A percentile compares a stretch with the other conserved stretches of the same genome.
phyloP scores from a whole-genome alignment of 2,113 vertebrate species.

The Pseudopodoces humilis region DNA sequence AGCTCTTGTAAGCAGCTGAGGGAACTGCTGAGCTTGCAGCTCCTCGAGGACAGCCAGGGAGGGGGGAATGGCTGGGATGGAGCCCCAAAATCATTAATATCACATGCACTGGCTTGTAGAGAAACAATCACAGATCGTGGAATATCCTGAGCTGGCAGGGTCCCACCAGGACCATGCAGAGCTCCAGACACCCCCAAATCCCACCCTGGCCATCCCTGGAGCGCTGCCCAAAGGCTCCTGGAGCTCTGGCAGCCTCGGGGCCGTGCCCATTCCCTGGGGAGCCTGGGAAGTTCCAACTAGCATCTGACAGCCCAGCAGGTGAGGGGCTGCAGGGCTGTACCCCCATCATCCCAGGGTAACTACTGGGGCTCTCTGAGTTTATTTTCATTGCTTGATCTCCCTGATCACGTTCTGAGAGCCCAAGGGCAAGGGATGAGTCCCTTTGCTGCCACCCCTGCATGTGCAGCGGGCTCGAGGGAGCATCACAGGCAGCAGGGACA shows the following conservation, averaged over 20 bases:
- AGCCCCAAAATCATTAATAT: neutral
- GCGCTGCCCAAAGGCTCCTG: accelerated
- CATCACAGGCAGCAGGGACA: neutral
- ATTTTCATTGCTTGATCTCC: neutral
- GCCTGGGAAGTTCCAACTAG: neutral
- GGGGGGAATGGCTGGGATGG: neutral
- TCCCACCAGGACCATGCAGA: accelerated
- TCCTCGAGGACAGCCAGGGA: neutral
- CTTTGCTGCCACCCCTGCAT: neutral
- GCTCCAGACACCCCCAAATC: neutral
- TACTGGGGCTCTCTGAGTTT: accelerated
- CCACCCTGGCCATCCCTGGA: neutral
- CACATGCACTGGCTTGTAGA: accelerated
- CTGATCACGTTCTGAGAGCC: accelerated
- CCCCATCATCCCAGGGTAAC: neutral
- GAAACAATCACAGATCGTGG: neutral
- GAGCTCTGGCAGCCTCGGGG: neutral
- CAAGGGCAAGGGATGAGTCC: neutral
- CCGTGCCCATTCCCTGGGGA: neutral
- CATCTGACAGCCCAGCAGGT: neutral
- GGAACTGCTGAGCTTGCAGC: neutral
- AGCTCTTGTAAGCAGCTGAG: neutral
- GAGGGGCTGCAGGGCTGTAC: neutral
- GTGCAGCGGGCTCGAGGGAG: accelerated
- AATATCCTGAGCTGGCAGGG: neutral